phyloP scores from a whole-genome alignment of 2,113 vertebrate genomes.

The rabbit (Oryctolagus cuniculus) region mOryCun1.1 NC_091442.1:61887001-61887500 shows the following conservation, averaged over 20 bases:
- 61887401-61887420: not conserved
- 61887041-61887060: not conserved
- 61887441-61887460: not conserved
- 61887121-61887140: not conserved
- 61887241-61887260: not conserved
- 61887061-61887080: not conserved
- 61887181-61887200: not conserved
- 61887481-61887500: not conserved
- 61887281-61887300: not conserved
- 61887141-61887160: not conserved
- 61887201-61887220: not conserved
- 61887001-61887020: not conserved
- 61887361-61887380: not conserved
- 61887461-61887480: not conserved
- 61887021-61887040: not conserved
- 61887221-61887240: not conserved
- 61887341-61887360: not conserved
- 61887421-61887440: not conserved
- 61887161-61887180: not conserved
- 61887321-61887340: not conserved
- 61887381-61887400: not conserved
- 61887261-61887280: constrained; percentile 25
- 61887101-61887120: not conserved
- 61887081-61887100: not conserved
- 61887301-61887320: not conserved